Evolutionary conservation across 1,140 invertebrate genomes (phyloP), one percentile per base, ranked within the genome.

Genomic region (Oncopeltus fasciatus): DNA sequence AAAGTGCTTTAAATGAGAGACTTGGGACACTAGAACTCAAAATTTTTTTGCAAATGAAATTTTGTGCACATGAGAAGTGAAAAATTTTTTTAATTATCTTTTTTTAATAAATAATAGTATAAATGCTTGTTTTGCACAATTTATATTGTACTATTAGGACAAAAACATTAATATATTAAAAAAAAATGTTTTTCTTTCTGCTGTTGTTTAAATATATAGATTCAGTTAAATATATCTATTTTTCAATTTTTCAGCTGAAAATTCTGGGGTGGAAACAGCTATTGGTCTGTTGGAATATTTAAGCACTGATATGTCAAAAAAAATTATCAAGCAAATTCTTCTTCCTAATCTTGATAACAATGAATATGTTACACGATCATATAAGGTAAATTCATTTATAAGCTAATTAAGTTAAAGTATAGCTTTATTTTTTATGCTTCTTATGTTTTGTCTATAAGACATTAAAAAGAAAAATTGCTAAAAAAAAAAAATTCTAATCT

Each of bases 241-340:
- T n/a, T n/a, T n/a, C n/a, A n/a, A 87, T 0, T 87, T 90, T 71
- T 70, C 64, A 64, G 64, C 57, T 64, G 28, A 63, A 24, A 57
- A 5, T 61, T 58, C 58, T 44, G 46, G 61, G 26, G n/a, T 60
- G 20, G 58, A 64, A 21, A 59, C 61, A 46, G 72, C 43, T 16
- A 62, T 78, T 49, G 74, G 66, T 27, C 66, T 81, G 46, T 44
- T 76, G 12, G 76, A 83, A 0, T 84, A 86, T 65, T 69, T 86
- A 1, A 70, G 77, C 1, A 70, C 72, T 8, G 76, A 85, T 66
- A 80, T 88, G 77, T 76, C 71, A 20, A 77, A 79, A 21, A 85
- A 83, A 72, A 67, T 87, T 2, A 81, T 88, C 63, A 69, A 77
- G 12, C 75, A 78, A 49, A 74, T 87, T 46, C 75, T 77, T 57